A percentile compares a stretch with the other conserved stretches of the same genome.
Evolutionary conservation across 2,113 vertebrate species (phyloP).

Genomic region (Hypanus sabinus): DNA sequence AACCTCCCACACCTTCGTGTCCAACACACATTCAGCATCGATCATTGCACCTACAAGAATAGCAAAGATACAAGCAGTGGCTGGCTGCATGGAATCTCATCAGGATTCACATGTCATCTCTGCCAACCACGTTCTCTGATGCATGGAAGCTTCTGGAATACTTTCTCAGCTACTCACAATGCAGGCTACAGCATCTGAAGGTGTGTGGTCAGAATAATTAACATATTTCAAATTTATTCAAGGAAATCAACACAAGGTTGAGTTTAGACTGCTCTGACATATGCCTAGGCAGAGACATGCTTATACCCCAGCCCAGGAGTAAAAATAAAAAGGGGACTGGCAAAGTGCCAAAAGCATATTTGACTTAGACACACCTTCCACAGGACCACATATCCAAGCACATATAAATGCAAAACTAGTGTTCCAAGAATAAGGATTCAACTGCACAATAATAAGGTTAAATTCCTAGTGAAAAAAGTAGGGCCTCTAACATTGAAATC

Average conservation of each 20-base stretch:
- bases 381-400: neutral
- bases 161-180: conserved; percentile 24
- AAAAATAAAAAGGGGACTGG: neutral
- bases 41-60: conserved; percentile 42
- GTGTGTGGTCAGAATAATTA: neutral
- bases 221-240: neutral
- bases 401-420: too few species aligned
- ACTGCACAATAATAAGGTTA: conserved; percentile 10
- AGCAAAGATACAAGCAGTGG: conserved; percentile 45
- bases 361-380: neutral
- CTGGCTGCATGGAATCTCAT: conserved; percentile 47
- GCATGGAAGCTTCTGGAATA: conserved; percentile 41
- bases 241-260: conserved; percentile 7
- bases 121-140: conserved; percentile 29
- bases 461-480: neutral
- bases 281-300: neutral
- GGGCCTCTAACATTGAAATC: neutral
- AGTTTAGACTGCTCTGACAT: neutral
- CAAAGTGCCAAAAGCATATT: conserved; percentile 1
- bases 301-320: neutral
- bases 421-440: neutral
- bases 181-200: too few species aligned
- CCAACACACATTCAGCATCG: conserved; percentile 42
- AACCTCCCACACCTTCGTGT: neutral
- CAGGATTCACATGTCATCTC: conserved; percentile 47